Base-by-base conservation (phyloP, 1,140 invertebrate species). In the Temnothorax curvispinosus region DNA sequence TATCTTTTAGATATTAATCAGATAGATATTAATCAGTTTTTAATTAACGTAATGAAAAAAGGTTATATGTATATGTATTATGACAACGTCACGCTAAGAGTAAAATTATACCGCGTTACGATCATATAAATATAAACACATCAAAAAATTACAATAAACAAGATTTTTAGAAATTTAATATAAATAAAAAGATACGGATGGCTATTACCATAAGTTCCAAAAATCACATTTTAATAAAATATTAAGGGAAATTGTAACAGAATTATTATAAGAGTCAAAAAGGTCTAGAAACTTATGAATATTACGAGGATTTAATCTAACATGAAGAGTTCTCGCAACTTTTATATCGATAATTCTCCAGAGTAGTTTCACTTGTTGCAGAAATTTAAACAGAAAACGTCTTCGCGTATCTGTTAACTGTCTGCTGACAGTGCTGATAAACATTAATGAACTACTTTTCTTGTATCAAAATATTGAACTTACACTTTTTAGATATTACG, bases 31-130 rank as follows among this genome's bases (percentile, higher is more conserved):
- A 7, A 76, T 60, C 38, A 76, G 60, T 0, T 27, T 76, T 32
- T 21, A 76, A 76, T 75, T 75, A 56, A 75, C 1, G 3, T 41
- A 15, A 76, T 60, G 38, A 21, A 58, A 76, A 76, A 44, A 0
- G 6, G 2, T 41, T 75, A 27, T 27, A 27, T 27, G 1, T 27
- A 13, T 21, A 2, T 21, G 9, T 60, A 76, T 50, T 35, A 35
- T 32, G 13, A 52, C 11, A 8, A 60, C 13, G 6, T 50, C 32
- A 27, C n/a, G n/a, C 3, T 75, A 38, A 75, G 27, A 27, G 44
- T 76, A 6, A 72, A 72, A 38, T 58, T 60, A 3, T 0, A 58
- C 41, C 35, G 11, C 11, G 4, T 18, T 38, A 54, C 21, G 1
- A 27, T 27, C 27, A 27, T 27, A 27, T 27, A 27, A 27, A 18